Base-by-base conservation (phyloP, 30 jellyfish, hydroid and myxozoan genomes). In the Calvadosia cruxmelitensis region DNA sequence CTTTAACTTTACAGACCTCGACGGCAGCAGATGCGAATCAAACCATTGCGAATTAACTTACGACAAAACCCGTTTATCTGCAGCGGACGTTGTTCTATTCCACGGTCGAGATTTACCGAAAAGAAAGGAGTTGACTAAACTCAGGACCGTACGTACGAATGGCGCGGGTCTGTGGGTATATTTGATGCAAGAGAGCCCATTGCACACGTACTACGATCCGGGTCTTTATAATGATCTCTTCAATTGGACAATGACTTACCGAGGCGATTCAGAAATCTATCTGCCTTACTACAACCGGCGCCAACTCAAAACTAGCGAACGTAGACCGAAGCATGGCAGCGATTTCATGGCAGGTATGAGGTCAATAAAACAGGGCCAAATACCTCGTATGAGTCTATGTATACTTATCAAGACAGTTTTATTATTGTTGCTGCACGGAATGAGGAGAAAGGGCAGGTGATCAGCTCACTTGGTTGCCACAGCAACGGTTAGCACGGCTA, bases 131-230 rank as follows among this genome's bases (percentile, higher is more conserved):
- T 28, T 64, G 66, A 75, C 33, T 20, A 64, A 34, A 28, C 34
- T 76, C 31, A 69, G 84, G 33, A 49, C 49, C 33, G 23, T 65
- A 1, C 50, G 77, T 27, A 64, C 66, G 53, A 70, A 69, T 5
- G 53, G 70, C 0, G 29, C 67, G 16, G 93, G 79, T 31, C 27
- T 27, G 1, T 87, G 97, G 97, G 76, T 87, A 3, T 87, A 74
- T 71, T 50, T 68, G 71, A 87, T 87, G 97, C 94, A 87, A 67
- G 97, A 87, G 66, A 80, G 84, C 25, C 97, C 97, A 1, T 5
- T 49, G 48, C 66, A 61, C 49, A 53, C 93, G 1, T 71, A 69
- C 33, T 26, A 42, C 32, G 49, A 74, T 30, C 20, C 49, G 24
- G 52, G 50, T 2, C 27, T 23, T 10, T 75, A 67, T 57, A 49